These are phyloP conservation scores for Melipona beecheii DNA, from an alignment of 2,888 invertebrate species.

Conservation along the genomic window DNA sequence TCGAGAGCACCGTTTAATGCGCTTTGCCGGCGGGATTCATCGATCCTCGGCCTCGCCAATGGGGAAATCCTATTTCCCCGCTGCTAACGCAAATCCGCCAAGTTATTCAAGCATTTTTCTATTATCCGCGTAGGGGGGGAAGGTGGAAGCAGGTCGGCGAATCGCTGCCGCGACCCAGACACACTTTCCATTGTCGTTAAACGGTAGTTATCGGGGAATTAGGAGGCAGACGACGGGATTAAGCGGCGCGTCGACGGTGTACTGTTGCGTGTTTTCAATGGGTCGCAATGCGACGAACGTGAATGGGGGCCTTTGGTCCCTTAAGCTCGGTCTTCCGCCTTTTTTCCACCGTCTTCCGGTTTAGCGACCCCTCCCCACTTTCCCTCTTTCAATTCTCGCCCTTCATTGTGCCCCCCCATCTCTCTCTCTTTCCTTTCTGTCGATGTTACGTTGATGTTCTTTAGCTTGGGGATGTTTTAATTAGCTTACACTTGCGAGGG, in stretches of 20 bases:
- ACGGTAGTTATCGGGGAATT: conserved; percentile 75
- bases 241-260: conserved; percentile 53
- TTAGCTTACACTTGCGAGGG: no score
- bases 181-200: conserved; percentile 66
- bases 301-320: conserved; percentile 74
- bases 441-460: no score
- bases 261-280: conserved; percentile 69
- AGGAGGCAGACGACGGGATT: conserved; percentile 70
- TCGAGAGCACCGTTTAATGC: conserved; percentile 64
- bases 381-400: conserved; percentile 41
- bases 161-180: conserved; percentile 31
- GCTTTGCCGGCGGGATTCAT: conserved; percentile 65
- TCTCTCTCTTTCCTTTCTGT: no score
- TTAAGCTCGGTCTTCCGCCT: conserved; percentile 78
- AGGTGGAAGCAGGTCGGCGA: background rate
- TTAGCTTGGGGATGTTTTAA: no score
- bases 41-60: conserved; percentile 25
- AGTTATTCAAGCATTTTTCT: conserved; percentile 47
- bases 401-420: background rate
- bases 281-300: conserved; percentile 58
- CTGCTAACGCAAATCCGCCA: conserved; percentile 46
- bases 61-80: conserved; percentile 40
- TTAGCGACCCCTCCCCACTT: conserved; percentile 64
- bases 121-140: no score
- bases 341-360: conserved; percentile 78